These are phyloP conservation scores for Halisarca cf. caerulea DNA, from an alignment of 37 sponge, comb jelly and placozoan genomes.

Conservation along the genomic window DNA sequence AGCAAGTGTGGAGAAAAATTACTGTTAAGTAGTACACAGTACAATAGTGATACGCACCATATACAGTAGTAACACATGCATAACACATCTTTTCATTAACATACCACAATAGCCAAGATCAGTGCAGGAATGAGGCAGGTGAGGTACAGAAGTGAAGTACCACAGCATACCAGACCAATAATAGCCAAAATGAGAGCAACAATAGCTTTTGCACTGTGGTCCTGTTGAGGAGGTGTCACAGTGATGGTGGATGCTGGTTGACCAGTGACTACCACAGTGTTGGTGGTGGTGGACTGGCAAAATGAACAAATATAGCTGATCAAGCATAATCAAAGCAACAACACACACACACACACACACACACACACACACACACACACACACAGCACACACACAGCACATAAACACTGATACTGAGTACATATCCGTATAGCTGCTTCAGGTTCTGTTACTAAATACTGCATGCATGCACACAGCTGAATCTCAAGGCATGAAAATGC, in stretches of 20 bases:
- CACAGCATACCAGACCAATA: neutral
- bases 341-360: too few species aligned
- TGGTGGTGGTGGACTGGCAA: too few species aligned
- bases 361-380: too few species aligned
- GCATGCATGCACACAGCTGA: too few species aligned
- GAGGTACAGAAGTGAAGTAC: neutral
- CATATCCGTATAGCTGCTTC: too few species aligned
- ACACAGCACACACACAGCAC: too few species aligned
- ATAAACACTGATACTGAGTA: too few species aligned
- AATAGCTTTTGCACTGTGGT: conserved; percentile 2
- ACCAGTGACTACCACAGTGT: neutral
- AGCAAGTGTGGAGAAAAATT: neutral
- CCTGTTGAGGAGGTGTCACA: neutral
- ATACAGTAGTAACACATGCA: neutral
- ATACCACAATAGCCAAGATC: neutral
- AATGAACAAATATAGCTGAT: too few species aligned
- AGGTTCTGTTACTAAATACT: too few species aligned
- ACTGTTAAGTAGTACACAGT: neutral
- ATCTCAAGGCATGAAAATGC: too few species aligned
- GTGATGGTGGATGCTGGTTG: neutral
- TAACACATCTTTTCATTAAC: neutral
- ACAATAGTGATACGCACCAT: neutral
- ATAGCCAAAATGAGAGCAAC: conserved; percentile 9
- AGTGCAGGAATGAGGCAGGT: conserved; percentile 4
- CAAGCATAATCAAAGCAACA: too few species aligned